phyloP scores from a whole-genome alignment of 2,797 vertebrate genomes.

The Pipistrellus pipistrellus region DNA sequence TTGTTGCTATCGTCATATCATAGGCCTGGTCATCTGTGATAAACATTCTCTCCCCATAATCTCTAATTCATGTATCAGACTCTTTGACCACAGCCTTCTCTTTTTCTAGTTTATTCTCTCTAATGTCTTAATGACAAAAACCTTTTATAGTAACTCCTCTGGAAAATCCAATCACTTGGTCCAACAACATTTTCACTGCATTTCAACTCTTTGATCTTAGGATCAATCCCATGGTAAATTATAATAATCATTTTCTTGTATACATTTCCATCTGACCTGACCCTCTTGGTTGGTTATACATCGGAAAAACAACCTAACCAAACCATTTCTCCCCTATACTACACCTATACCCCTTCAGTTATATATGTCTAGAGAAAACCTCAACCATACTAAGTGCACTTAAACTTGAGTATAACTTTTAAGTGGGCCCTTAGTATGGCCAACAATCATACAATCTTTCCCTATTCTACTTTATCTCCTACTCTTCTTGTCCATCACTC shows the following conservation, averaged over 20 bases:
- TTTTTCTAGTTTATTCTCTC: constrained; percentile 46
- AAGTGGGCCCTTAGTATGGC: not conserved
- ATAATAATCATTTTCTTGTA: not conserved
- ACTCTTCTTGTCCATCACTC: not conserved
- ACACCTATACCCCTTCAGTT: not conserved
- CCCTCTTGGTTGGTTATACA: not conserved
- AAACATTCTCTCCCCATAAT: not conserved
- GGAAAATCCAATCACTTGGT: not conserved
- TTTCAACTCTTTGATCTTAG: not conserved
- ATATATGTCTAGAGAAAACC: constrained; percentile 14
- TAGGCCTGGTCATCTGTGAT: not conserved
- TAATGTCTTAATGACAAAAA: not conserved
- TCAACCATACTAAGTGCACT: not conserved
- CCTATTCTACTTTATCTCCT: not conserved
- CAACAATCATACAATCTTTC: not conserved
- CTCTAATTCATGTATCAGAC: not conserved
- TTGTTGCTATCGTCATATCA: not conserved
- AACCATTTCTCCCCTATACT: not conserved
- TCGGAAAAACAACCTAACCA: not conserved
- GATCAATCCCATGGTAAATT: constrained; percentile 9
- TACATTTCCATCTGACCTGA: not conserved
- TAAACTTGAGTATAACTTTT: not conserved
- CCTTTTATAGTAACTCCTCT: not conserved
- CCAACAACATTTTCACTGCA: not conserved
- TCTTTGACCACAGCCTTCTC: not conserved